Base-by-base conservation (phyloP, 2,797 vertebrate genomes). In the Linurgus olivaceus region DNA sequence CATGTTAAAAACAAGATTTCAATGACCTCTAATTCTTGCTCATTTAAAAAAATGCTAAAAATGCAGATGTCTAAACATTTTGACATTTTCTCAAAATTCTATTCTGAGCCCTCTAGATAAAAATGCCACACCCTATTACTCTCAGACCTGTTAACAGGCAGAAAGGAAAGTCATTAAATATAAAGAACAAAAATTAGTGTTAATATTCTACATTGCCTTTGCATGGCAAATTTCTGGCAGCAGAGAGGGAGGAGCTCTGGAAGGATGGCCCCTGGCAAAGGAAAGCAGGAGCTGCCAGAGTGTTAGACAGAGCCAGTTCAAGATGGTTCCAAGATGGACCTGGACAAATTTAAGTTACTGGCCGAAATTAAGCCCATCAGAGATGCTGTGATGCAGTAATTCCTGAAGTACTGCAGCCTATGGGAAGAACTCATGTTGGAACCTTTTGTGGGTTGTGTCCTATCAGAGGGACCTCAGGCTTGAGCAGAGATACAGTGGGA, bases 401-500 rank as follows among this genome's bases (percentile, higher is more conserved):
- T 45, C 20, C 35, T 33, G 17, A 38, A 58, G 33, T 33, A 66
- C 45, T 58, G 45, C 24, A 40, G 31, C 20, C 25, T 20, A 13
- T 25, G 42, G 35, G 35, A 73, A 55, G 19, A 31, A 65, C 7
- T 6, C 13, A 4, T 20, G 16, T 11, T 33, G 35, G 40, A 55
- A 11, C 7, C 5, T 9, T 48, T 75, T 0, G 0, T n/a, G 17
- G 14, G 11, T 21, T 38, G 15, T 38, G 10, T 66, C 24, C 31
- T 16, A 2, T 21, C 0, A 2, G 21, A 29, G 11, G 5, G 9
- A 40, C 4, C 4, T 19, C 44, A 31, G 48, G 9, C 14, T 19
- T 38, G 17, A 71, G 25, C n/a, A 48, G 38, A 66, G 3, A 12
- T 35, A 44, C 9, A 35, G 5, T 29, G 15, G 48, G 44, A 62